Base-by-base conservation (phyloP, 2,113 vertebrate genomes). In the Gyps fulvus region DNA sequence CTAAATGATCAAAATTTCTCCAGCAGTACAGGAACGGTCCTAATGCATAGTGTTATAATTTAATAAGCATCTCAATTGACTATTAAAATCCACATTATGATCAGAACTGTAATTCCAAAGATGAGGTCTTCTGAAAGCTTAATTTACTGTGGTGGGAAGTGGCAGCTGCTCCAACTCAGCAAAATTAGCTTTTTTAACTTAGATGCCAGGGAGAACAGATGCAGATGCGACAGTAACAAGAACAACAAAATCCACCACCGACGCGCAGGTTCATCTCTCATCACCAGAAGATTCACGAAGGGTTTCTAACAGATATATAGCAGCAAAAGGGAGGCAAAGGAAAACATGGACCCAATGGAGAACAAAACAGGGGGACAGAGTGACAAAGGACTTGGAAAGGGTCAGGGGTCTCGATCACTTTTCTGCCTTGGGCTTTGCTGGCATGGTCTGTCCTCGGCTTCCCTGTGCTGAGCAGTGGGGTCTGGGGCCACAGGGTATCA, bases 51-150 rank as follows among this genome's bases (percentile, higher is more conserved):
- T 55, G 58, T 92, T 95, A 66, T 87, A 97, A 96, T 96, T 97
- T 97, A 96, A 97, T 97, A 96, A 97, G 88, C 93, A 95, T 88
- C 93, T 96, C 92, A 95, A 96, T 21, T 95, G 95, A 81, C 95
- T 95, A 83, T 93, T 96, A 97, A 96, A 97, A 89, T 86, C 59
- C 90, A 77, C 95, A 94, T 93, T 88, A 95, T 88, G 83, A 97
- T 95, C 95, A 93, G 83, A 96, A 95, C 85, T 87, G 79, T 94
- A 95, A 95, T 97, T 97, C 85, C 83, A 92, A 95, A 97, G 85
- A 97, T 93, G 90, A 97, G 92, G 93, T 81, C 88, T 93, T 95
- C 62, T 62, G 92, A 95, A 97, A 95, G 88, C 92, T 86, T 96
- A 94, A 96, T 96, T 97, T 95, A 96, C 94, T 95, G 83, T 77